Evolutionary conservation across 2,888 invertebrate species (phyloP).

Genomic region (Drosophila suboccidentalis): DNA sequence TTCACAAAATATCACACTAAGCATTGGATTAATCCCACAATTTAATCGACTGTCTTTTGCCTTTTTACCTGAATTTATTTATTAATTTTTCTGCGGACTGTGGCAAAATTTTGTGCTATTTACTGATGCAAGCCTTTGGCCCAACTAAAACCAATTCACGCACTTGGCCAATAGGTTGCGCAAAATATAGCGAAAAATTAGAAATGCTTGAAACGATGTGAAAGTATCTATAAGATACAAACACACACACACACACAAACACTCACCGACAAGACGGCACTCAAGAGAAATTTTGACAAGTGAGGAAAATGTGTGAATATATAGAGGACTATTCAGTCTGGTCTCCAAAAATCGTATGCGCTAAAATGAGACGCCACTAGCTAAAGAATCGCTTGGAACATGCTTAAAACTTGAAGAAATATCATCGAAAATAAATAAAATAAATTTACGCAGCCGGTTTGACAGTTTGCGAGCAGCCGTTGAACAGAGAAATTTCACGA

Average conservation of each 20-base stretch:
- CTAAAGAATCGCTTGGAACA: conserved; percentile 40
- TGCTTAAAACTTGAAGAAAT: conserved; percentile 51
- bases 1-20: conserved; percentile 38
- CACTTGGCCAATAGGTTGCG: conserved; percentile 60
- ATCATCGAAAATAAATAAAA: conserved; percentile 79
- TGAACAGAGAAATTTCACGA: conserved; percentile 14
- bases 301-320: conserved; percentile 29
- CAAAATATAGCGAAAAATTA: conserved; percentile 61
- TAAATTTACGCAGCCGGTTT: conserved; percentile 60
- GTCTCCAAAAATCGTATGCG: conserved; percentile 45
- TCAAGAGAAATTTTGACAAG: conserved; percentile 62
- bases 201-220: conserved; percentile 46
- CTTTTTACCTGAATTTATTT: conserved; percentile 42
- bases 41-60: neutral
- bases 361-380: conserved; percentile 63
- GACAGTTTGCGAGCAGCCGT: conserved; percentile 75
- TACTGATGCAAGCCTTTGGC: conserved; percentile 81
- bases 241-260: conserved; percentile 14
- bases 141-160: conserved; percentile 76
- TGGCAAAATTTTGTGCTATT: conserved; percentile 64
- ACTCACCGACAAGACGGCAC: conserved; percentile 39
- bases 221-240: conserved; percentile 49
- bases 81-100: conserved; percentile 49
- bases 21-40: conserved; percentile 5
- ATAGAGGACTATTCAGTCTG: conserved; percentile 18